Evolutionary conservation across 2,113 vertebrate genomes (phyloP).

Genomic region (Ptyas mucosa): DNA sequence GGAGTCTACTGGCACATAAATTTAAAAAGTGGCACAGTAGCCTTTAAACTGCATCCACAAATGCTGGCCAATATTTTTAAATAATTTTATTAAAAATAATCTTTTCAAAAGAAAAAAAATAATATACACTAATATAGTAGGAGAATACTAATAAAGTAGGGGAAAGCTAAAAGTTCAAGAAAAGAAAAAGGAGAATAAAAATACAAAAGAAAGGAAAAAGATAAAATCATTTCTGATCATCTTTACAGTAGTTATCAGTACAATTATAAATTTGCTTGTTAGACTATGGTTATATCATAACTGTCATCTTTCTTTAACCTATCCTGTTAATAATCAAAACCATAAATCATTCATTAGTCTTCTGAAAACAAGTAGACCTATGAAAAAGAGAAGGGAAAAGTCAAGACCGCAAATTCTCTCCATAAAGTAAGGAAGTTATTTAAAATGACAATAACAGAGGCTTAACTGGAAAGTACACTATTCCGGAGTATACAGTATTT

Average conservation of each 20-base stretch:
- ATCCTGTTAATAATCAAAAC: background rate
- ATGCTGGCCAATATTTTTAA: background rate
- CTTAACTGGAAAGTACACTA: background rate
- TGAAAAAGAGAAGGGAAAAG: background rate
- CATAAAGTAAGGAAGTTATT: background rate
- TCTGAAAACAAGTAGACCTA: background rate
- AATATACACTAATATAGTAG: background rate
- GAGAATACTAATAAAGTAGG: background rate
- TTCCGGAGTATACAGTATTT: background rate
- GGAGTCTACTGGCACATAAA: background rate
- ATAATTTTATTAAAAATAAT: background rate
- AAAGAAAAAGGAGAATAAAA: background rate
- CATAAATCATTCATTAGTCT: background rate
- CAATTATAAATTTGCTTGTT: background rate
- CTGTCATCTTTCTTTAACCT: background rate
- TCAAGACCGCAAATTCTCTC: background rate
- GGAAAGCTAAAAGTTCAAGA: background rate
- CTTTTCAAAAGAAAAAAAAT: background rate
- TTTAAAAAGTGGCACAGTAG: background rate
- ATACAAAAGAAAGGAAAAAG: background rate
- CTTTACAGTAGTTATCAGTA: background rate
- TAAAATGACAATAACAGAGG: background rate
- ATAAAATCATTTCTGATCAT: background rate
- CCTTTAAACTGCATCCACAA: background rate
- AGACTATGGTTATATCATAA: background rate